Evolutionary conservation across 2,797 vertebrate genomes (phyloP).

Genomic region (Enteromius radiatus): DNA sequence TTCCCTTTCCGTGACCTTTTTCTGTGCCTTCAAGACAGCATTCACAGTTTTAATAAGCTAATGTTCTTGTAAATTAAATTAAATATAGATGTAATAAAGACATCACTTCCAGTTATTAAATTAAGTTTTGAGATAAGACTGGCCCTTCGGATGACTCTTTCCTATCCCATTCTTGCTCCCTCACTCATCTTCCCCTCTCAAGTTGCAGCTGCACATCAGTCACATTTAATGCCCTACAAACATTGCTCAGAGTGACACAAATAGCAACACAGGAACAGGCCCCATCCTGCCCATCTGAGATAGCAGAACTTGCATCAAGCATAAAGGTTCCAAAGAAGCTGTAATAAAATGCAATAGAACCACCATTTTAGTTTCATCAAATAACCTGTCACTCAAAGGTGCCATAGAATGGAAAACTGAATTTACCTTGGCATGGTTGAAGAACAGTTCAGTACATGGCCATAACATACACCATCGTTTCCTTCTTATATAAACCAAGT

Average conservation of each 20-base stretch:
- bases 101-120: no score
- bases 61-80: not conserved
- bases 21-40: not conserved
- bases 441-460: no score
- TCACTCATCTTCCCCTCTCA: not conserved
- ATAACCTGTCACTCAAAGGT: not conserved
- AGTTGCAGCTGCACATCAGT: conserved; percentile 64
- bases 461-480: no score
- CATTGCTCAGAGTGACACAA: conserved; percentile 62
- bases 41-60: not conserved
- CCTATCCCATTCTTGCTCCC: not conserved
- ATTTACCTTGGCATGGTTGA: no score
- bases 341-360: not conserved
- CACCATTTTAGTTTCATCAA: not conserved
- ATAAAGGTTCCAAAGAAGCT: not conserved
- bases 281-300: conserved; percentile 28
- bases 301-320: not conserved
- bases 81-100: not conserved
- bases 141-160: not conserved
- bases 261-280: conserved; percentile 63
- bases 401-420: no score
- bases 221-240: conserved; percentile 50
- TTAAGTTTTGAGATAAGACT: not conserved
- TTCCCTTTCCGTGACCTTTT: not conserved
- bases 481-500: no score